phyloP scores from a whole-genome alignment of 53 echinoderm and acorn worm genomes.

The Zoroaster sp. region DNA sequence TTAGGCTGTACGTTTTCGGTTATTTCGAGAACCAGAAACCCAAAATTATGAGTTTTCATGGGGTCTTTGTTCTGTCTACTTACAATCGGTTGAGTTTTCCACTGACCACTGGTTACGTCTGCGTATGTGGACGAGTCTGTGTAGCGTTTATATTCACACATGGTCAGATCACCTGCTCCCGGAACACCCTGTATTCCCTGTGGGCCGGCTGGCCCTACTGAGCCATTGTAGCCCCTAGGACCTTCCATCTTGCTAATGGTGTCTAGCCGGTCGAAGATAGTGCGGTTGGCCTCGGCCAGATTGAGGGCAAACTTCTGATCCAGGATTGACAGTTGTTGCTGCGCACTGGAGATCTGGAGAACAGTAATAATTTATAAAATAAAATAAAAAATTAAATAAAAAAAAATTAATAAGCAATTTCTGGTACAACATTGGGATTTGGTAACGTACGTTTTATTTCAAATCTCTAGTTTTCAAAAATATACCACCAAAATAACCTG shows the following conservation, averaged over 20 bases:
- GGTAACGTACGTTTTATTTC: no score
- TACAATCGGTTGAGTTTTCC: constrained; percentile 37
- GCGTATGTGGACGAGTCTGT: background rate
- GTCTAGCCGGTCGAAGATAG: constrained; percentile 66
- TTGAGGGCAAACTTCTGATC: background rate
- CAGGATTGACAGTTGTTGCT: constrained; percentile 31
- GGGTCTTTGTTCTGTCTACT: constrained; percentile 2
- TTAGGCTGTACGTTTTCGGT: no score
- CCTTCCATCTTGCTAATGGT: constrained; percentile 82
- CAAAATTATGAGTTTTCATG: background rate
- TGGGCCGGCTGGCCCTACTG: constrained; percentile 45
- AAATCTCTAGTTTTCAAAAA: no score
- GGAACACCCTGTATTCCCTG: constrained; percentile 5
- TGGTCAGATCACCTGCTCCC: constrained; percentile 63
- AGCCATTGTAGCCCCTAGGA: constrained; percentile 78
- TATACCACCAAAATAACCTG: no score
- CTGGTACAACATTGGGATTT: no score
- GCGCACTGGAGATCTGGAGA: constrained; percentile 5
- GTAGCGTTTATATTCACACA: constrained; percentile 38
- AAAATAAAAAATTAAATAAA: no score
- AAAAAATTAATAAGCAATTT: no score
- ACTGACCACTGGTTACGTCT: background rate
- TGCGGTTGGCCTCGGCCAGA: constrained; percentile 50
- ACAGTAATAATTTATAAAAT: no score
- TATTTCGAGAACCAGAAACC: no score